A percentile compares a stretch with the other conserved stretches of the same genome.
phyloP scores from a whole-genome alignment of 2,113 vertebrate species.

The Centropristis striata region DNA sequence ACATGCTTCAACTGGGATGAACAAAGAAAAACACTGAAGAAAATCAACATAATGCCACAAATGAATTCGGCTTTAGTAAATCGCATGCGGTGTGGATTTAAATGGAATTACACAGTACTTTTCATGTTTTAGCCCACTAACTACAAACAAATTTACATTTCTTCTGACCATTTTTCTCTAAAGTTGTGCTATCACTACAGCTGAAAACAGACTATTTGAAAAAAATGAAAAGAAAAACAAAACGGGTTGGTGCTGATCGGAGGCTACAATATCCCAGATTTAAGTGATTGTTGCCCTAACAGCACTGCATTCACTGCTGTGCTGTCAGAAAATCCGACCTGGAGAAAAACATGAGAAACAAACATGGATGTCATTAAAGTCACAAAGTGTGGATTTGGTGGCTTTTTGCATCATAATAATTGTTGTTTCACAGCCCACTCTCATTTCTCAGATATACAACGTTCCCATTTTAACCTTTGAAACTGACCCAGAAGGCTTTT shows the following conservation, averaged over 20 bases:
- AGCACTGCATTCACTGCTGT: constrained; percentile 75
- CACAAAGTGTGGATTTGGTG: constrained; percentile 36
- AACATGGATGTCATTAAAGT: constrained; percentile 72
- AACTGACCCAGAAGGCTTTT: constrained; percentile 43
- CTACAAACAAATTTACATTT: constrained; percentile 64
- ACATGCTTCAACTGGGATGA: constrained; percentile 34
- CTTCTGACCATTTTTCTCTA: constrained; percentile 76
- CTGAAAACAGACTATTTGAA: constrained; percentile 27
- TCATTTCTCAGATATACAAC: constrained; percentile 62
- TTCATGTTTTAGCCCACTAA: constrained; percentile 37
- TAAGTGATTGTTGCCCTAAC: constrained; percentile 59
- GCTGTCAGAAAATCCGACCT: constrained; percentile 81
- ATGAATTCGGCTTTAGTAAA: background rate
- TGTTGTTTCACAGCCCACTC: constrained; percentile 68
- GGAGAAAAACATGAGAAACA: constrained; percentile 76
- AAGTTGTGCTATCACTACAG: constrained; percentile 41
- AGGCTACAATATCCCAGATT: constrained; percentile 61
- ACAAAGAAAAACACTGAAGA: constrained; percentile 34
- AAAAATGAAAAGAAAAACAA: background rate
- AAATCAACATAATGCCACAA: constrained; percentile 7
- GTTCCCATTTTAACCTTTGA: background rate
- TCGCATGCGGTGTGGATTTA: constrained; percentile 16
- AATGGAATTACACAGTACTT: background rate
- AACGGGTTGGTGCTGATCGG: constrained; percentile 9
- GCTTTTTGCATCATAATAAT: constrained; percentile 43